Percentiles rank a stretch among this genome's conserved stretches.
These are phyloP conservation scores for Bombus pascuorum DNA, from an alignment of 1,140 invertebrate species.

Conservation along the genomic window DNA sequence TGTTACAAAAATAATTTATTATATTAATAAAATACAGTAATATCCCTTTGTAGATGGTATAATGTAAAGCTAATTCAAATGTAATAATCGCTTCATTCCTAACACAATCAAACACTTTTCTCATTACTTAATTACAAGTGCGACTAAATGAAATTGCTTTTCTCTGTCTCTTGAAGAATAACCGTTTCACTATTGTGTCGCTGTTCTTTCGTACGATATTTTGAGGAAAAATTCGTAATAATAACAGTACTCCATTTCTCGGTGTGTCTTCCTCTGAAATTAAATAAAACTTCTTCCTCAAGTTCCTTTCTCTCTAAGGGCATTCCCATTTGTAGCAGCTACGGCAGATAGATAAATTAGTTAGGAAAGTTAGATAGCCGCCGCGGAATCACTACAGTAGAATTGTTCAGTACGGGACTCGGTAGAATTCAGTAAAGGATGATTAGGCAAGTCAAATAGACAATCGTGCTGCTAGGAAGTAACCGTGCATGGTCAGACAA, in stretches of 20 bases:
- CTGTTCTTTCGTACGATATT: neutral
- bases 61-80: neutral
- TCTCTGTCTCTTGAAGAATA: neutral
- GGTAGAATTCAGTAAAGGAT: neutral
- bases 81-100: too few species aligned
- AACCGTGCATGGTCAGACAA: neutral
- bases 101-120: neutral
- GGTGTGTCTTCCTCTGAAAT: neutral
- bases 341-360: neutral
- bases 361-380: neutral
- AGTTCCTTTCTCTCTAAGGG: neutral
- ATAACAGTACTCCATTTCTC: neutral
- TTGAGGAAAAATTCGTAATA: neutral
- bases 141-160: neutral
- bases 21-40: too few species aligned
- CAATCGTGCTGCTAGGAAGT: neutral
- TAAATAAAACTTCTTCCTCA: neutral
- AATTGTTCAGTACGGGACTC: neutral
- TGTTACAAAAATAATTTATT: too few species aligned
- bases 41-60: too few species aligned
- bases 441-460: constrained; percentile 12
- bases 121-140: neutral
- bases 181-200: neutral
- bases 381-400: neutral
- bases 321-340: neutral